Evolutionary conservation across 1,140 invertebrate genomes (phyloP), one percentile per base, ranked within the genome.

Genomic region (Drosophila pandora): DNA sequence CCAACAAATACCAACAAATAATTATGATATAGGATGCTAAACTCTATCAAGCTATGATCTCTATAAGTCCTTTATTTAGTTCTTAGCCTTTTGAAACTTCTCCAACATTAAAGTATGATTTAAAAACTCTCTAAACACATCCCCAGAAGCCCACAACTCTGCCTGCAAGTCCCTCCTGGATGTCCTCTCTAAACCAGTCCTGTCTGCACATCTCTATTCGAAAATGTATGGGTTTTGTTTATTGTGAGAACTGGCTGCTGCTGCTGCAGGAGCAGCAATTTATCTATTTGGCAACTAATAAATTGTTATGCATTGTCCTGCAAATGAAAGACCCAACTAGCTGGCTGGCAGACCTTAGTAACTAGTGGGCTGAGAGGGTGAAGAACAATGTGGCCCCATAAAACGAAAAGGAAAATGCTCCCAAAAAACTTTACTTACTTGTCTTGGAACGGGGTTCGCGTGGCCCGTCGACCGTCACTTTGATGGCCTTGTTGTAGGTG

Each of bases 401-500:
- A 41, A 43, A 43, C 4, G 25, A 25, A 25, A 25, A 25, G 5
- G 6, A 6, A 25, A 25, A 25, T 1, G 0, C 25, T 17, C 37
- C 28, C 25, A 25, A 37, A 7, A 43, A 43, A 43, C 13, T 43
- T 43, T 12, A 97, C 97, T 97, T 95, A 98, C 98, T 97, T 94
- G 97, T 97, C 94, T 99, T 99, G 85, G 97, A 98, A 92, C 98
- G 94, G 8, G 98, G 98, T 93, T 99, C 98, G 88, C 98, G 93
- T n/a, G 98, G 98, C 89, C 98, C 98, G 93, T 99, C 98, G 17
- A 97, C 96, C 5, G 98, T 99, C 54, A 99, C 98, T 93, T 99
- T 99, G 92, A 99, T 99, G 32, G 98, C 98, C 92, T 99, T 99
- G 80, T 96, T 97, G 93, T 99, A 99, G 3, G 98, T 98, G n/a